These are phyloP conservation scores for Calyptomena viridis DNA, from an alignment of 2,113 vertebrate genomes.

Conservation along the genomic window DNA sequence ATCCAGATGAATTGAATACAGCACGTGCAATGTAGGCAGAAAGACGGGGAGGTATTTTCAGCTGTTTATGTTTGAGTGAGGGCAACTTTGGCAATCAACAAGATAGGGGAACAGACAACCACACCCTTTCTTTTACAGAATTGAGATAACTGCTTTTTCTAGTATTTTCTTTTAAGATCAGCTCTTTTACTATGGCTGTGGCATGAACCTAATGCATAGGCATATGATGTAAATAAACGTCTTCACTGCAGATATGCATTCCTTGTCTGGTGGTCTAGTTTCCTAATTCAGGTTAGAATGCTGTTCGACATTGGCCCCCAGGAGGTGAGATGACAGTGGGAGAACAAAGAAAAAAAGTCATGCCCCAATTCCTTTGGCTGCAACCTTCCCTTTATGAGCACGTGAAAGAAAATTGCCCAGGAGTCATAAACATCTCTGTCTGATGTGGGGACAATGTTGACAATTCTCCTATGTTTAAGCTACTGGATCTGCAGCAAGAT, in stretches of 20 bases:
- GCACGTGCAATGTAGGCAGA: background rate
- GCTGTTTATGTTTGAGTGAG: background rate
- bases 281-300: background rate
- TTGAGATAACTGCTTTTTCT: background rate
- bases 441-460: background rate
- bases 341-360: constrained; percentile 15
- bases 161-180: background rate
- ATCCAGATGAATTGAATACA: background rate
- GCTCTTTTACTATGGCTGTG: background rate
- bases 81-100: background rate
- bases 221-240: background rate
- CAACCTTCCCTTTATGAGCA: background rate
- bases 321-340: background rate
- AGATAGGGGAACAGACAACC: background rate
- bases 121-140: background rate
- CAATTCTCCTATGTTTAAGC: background rate
- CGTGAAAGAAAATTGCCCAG: background rate
- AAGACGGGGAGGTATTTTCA: accelerated
- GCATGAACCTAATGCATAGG: background rate
- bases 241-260: background rate
- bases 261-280: background rate
- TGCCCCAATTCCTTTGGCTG: background rate
- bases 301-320: background rate
- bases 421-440: background rate
- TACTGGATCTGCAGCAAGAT: background rate